Base-by-base conservation (phyloP, 2,113 vertebrate species). In the Oreocharis arfaki region DNA sequence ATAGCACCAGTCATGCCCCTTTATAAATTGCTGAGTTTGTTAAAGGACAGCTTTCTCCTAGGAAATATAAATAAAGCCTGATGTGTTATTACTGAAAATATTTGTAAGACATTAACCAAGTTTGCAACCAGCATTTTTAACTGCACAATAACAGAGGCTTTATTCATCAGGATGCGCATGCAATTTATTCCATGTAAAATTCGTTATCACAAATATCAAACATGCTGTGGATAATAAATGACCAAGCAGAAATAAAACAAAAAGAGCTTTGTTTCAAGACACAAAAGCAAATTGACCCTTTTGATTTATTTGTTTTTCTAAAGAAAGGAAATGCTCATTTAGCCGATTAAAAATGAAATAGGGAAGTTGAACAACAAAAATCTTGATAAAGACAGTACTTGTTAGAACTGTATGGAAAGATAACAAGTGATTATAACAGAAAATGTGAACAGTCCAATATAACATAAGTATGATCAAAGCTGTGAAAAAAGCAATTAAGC, bases 111-210 rank as follows among this genome's bases (percentile, higher is more conserved):
- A 60, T 71, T 68, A 82, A 77, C 30, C 47, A 83, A 90, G 65
- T 86, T 91, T 90, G 47, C 70, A 70, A 90, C 42, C 70, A 87
- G 21, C 67, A 32, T 90, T 82, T 79, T 81, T 57, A 84, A 88
- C 41, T 71, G 49, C 85, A 56, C 56, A 84, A 13, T 93, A 95
- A 95, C 84, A 92, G 88, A 56, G 64, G 15, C 57, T 95, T 96
- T 95, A 90, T 97, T 95, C 92, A 90, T 89, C 61, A 49, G 81
- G 73, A 94, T 95, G 74, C 7, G 0, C 56, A 35, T 87, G 89
- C 83, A 89, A 90, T 95, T 95, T 93, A 93, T 96, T 96, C 84
- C 33, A 28, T 95, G 90, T 94, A 97, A 97, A 96, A 97, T 87
- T 47, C 77, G 11, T 96, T 93, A 95, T 96, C 95, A 77, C 57